Percentiles rank a stretch among this genome's conserved stretches.
phyloP scores from a whole-genome alignment of 2,888 invertebrate genomes.

The Lepidonotus clava region DNA sequence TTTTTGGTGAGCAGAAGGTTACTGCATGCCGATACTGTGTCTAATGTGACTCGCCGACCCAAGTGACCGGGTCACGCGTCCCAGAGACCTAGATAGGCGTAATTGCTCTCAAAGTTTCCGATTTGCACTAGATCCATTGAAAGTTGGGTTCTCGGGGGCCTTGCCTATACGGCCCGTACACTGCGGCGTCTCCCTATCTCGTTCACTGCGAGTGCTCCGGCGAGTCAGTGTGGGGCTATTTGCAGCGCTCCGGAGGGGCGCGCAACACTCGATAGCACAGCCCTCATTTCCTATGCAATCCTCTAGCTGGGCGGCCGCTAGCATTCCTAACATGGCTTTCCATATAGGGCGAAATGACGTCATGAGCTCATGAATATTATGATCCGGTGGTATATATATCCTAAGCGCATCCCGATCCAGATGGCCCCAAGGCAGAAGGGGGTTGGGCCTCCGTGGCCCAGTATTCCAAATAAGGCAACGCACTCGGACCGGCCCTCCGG shows the following conservation, averaged over 20 bases:
- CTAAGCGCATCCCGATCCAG: neutral
- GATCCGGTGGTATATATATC: constrained; percentile 23
- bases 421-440: neutral
- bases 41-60: constrained; percentile 1
- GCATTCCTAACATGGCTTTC: constrained; percentile 61
- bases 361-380: constrained; percentile 55
- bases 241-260: constrained; percentile 55
- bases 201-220: neutral
- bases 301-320: neutral
- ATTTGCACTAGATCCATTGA: constrained; percentile 8
- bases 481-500: neutral
- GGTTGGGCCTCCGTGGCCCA: constrained; percentile 26
- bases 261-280: constrained; percentile 56
- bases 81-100: constrained; percentile 13
- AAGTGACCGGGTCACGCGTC: constrained; percentile 1
- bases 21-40: no score
- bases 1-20: neutral
- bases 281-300: neutral
- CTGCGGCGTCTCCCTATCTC: constrained; percentile 9
- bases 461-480: constrained; percentile 45
- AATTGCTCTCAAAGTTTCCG: neutral
- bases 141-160: neutral
- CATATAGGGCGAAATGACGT: constrained; percentile 61
- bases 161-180: neutral
- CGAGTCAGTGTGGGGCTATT: constrained; percentile 44